A percentile compares a stretch with the other conserved stretches of the same genome.
These are phyloP conservation scores for Apostichopus parvimensis DNA, from an alignment of 35 echinoderm and acorn worm species.

Conservation along the genomic window DNA sequence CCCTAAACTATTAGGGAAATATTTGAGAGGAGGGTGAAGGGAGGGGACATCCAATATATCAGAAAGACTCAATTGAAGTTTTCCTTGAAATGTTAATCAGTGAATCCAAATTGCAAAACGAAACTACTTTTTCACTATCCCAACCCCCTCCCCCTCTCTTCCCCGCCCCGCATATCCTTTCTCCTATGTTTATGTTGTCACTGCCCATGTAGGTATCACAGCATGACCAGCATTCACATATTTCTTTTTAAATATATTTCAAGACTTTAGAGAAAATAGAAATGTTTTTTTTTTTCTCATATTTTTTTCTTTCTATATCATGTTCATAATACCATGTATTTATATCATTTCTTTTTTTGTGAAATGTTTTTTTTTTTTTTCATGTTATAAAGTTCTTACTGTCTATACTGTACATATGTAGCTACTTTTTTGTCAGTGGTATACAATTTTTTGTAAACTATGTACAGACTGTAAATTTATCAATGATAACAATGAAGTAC, in stretches of 20 bases:
- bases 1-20: too few species aligned
- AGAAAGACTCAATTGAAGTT: too few species aligned
- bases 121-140: too few species aligned
- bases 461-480: slow-evolving; percentile 49
- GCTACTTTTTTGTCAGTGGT: slow-evolving; percentile 31
- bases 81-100: too few species aligned
- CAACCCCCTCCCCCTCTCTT: neutral
- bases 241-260: neutral
- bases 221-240: neutral
- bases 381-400: slow-evolving; percentile 43
- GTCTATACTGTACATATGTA: slow-evolving; percentile 29
- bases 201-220: neutral
- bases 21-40: too few species aligned
- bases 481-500: slow-evolving; percentile 13
- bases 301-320: slow-evolving; percentile 13
- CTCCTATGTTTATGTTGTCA: neutral
- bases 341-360: slow-evolving; percentile 26
- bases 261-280: neutral
- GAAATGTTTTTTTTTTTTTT: slow-evolving; percentile 2
- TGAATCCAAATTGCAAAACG: too few species aligned
- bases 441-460: slow-evolving; percentile 51
- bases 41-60: too few species aligned
- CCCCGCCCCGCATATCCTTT: neutral
- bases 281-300: slow-evolving; percentile 2
- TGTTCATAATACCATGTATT: slow-evolving; percentile 46